Base-by-base conservation (phyloP, 2,113 vertebrate genomes). In the Chamaetylas fuelleborni region DNA sequence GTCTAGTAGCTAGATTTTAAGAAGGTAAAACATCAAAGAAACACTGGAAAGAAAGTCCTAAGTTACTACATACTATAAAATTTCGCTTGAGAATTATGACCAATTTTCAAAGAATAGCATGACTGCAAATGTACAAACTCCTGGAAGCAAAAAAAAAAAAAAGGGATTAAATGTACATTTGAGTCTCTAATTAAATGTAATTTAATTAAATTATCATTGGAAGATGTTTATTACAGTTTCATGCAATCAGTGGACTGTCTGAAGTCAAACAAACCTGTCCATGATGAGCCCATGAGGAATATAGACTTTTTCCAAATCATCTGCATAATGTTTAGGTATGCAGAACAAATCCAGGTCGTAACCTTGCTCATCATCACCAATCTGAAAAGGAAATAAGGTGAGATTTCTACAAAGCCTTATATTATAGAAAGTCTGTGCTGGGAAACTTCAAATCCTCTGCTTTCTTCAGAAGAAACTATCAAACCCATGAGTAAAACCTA, bases 231-330 rank as follows among this genome's bases (percentile, higher is more conserved):
- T 73, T 87, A 24, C 69, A 90, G 65, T 12, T 6, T 58, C 45
- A 62, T 14, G 33, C 61, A 81, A 94, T 70, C 23, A 88, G 20
- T 5, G 40, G 14, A 79, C 43, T 14, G 12, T 43, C 66, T 58
- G 67, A 95, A 87, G 53, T 81, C 62, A 92, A 95, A 97, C 98
- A 54, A 95, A 99, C 99, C 99, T 99, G 98, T 99, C 99, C 98
- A 99, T 98, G 97, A 99, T 99, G 96, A 99, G 98, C 58, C 99
- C 99, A 45, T 99, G 99, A 93, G 99, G 99, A 97, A 99, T 99
- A 97, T 99, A 99, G 90, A 99, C 99, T 89, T 97, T 98, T 90
- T 99, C 99, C 97, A 99, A 97, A 96, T 99, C 99, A 26, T 98
- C 58, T 11, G 98, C 98, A 60, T 99, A 99, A 97, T 99, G 99